Evolutionary conservation across 2,797 vertebrate genomes (phyloP).

Genomic region (Kryptopterus vitreolus): DNA sequence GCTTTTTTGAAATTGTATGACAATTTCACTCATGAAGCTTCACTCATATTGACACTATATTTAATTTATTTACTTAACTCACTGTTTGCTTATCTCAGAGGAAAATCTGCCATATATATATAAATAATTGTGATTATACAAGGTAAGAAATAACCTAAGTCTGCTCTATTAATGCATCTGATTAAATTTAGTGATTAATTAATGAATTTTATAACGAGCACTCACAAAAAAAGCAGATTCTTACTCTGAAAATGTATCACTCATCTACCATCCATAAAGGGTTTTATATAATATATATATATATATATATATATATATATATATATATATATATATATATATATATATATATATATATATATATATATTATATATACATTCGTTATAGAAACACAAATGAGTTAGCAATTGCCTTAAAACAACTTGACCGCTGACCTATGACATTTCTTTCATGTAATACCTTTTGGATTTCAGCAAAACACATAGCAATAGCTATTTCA

Average conservation of each 20-base stretch:
- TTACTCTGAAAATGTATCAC: neutral
- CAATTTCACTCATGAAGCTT: no score
- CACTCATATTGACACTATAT: neutral
- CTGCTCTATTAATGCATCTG: neutral
- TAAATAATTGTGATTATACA: neutral
- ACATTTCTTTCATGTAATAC: neutral
- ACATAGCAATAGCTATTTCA: neutral
- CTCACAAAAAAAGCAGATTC: neutral
- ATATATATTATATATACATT: neutral
- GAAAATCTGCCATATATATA: neutral
- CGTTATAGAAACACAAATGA: neutral
- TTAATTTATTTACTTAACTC: neutral
- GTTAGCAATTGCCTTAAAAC: neutral
- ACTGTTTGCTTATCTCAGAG: neutral
- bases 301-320: no score
- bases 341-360: no score
- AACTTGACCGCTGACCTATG: neutral
- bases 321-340: no score
- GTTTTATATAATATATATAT: no score
- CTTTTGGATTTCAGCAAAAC: neutral
- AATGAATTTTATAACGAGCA: slow-evolving; percentile 12
- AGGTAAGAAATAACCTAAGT: neutral
- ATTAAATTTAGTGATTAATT: slow-evolving; percentile 1
- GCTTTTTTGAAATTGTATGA: neutral
- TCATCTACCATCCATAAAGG: neutral